Percentiles rank a stretch among this genome's conserved stretches.
Evolutionary conservation across 2,888 invertebrate species (phyloP).

Genomic region (Melanchra persicariae): DNA sequence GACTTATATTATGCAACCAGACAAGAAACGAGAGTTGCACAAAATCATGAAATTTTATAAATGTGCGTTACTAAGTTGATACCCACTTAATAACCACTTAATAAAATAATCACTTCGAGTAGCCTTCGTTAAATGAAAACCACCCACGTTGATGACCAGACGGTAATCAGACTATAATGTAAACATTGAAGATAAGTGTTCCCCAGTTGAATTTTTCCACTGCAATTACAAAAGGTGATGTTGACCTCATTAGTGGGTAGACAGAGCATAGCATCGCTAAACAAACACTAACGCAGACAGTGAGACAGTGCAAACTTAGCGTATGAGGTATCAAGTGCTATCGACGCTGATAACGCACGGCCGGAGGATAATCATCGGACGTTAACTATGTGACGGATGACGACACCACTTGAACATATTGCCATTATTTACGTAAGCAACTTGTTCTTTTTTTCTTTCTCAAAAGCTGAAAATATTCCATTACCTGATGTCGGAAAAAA

Average conservation of each 20-base stretch:
- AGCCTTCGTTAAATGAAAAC: constrained; percentile 6
- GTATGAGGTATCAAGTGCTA: constrained; percentile 83
- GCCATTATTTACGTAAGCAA: constrained; percentile 6
- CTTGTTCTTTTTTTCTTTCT: not conserved
- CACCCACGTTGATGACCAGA: constrained; percentile 18
- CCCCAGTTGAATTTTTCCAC: constrained; percentile 64
- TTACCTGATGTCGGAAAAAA: not conserved
- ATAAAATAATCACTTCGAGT: constrained; percentile 4
- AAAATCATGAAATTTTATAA: not conserved
- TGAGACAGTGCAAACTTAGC: constrained; percentile 81
- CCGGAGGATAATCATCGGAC: constrained; percentile 61
- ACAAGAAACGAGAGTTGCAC: constrained; percentile 2
- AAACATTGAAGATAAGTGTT: constrained; percentile 37
- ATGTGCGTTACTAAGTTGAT: not conserved
- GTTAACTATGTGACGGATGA: constrained; percentile 32
- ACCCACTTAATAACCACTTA: not conserved
- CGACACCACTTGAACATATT: constrained; percentile 11
- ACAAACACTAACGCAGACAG: constrained; percentile 86
- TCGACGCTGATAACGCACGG: constrained; percentile 74
- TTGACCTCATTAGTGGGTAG: constrained; percentile 78
- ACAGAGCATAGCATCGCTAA: constrained; percentile 76
- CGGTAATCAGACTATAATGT: constrained; percentile 31
- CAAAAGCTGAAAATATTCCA: not conserved
- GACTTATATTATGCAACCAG: not conserved
- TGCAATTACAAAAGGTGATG: constrained; percentile 67